These are phyloP conservation scores for Ibidorhyncha struthersii DNA, from an alignment of 2,113 vertebrate species.

Conservation along the genomic window DNA sequence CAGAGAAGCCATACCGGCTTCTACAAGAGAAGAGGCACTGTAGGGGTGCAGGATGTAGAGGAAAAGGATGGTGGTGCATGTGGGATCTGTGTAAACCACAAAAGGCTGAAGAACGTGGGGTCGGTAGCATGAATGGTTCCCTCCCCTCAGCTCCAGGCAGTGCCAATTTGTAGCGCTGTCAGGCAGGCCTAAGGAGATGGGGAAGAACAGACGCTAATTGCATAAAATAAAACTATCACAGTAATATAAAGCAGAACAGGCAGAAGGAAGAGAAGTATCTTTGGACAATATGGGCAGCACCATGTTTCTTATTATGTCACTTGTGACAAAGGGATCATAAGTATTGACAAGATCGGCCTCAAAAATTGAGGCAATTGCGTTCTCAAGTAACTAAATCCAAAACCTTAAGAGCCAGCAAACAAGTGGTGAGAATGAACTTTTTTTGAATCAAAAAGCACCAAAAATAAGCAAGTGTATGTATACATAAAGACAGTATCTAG, in stretches of 20 bases:
- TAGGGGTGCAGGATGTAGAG: not conserved
- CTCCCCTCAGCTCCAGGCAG: not conserved
- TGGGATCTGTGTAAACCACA: rapidly evolving
- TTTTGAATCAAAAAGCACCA: not conserved
- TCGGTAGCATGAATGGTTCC: not conserved
- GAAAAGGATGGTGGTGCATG: not conserved
- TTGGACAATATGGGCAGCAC: not conserved
- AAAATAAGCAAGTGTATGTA: not conserved
- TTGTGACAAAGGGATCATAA: not conserved
- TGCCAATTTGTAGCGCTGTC: not conserved
- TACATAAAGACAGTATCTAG: not conserved
- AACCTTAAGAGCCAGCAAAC: not conserved
- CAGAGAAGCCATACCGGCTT: not conserved
- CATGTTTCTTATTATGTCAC: not conserved
- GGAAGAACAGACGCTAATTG: not conserved
- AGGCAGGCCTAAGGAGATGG: not conserved
- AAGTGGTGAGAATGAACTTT: not conserved
- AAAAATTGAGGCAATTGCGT: not conserved
- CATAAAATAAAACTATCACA: not conserved
- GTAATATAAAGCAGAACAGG: not conserved
- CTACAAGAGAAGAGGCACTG: not conserved
- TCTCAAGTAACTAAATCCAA: not conserved
- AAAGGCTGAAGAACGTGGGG: not conserved
- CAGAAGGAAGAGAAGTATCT: not conserved
- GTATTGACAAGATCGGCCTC: not conserved